Evolutionary conservation across 1,140 invertebrate genomes (phyloP), one percentile per base, ranked within the genome.

Genomic region (Pentalonia nigronervosa): DNA sequence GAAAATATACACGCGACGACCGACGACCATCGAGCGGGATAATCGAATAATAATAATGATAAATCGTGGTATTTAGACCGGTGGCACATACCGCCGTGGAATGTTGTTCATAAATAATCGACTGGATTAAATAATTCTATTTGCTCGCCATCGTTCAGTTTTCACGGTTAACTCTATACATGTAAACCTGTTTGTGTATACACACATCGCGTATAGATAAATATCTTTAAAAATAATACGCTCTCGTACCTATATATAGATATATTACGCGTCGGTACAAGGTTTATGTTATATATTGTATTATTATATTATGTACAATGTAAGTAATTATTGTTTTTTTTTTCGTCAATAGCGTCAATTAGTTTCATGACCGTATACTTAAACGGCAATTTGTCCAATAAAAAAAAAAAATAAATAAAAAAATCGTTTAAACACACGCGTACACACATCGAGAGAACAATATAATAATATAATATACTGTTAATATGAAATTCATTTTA

Each of bases 41-140:
- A 25, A 84, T 84, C 47, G 20, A 87, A 87, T n/a, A 48, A 87
- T 34, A 87, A 87, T 87, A 76, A 76, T 76, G n/a, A 76, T 87
- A 34, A 50, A 48, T 21, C 86, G 86, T n/a, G 45, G 47, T 48
- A 87, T 87, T 87, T 87, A 48, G 25, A 87, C 86, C 86, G 86
- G 86, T 87, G 45, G 86, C 86, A 87, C 86, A 87, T n/a, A 48
- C 47, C 30, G 86, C 86, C 60, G 47, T 50, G 47, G 86, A 87
- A 87, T 87, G 86, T 48, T 48, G 86, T 87, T 87, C 47, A 23
- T 48, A 87, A 87, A 87, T 87, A 87, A 87, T 87, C 86, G 86
- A 87, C 86, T n/a, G 86, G 86, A 34, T 87, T 48, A 34, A 87
- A 87, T 87, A n/a, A 87, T 87, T 87, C 50, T 87, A 87, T 87